Evolutionary conservation across 2,888 invertebrate species (phyloP).

Genomic region (Netelia fuscicornis): DNA sequence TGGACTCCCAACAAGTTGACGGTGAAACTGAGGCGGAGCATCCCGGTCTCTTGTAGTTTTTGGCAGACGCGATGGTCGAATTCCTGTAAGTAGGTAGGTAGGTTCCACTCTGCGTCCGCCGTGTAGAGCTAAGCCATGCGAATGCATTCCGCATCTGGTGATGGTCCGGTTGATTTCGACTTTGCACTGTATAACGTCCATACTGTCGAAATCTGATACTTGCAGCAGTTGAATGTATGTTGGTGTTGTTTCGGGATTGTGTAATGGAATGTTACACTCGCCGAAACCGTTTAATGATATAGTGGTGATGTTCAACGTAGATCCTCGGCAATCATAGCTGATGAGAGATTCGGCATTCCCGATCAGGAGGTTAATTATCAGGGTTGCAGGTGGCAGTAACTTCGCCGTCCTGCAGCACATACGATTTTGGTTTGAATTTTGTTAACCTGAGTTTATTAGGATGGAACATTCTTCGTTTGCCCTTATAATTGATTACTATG

Average conservation of each 20-base stretch:
- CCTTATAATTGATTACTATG: slow-evolving; percentile 26
- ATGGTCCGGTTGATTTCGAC: slow-evolving; percentile 31
- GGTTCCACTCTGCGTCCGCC: background rate
- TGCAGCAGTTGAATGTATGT: slow-evolving; percentile 4
- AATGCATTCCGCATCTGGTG: slow-evolving; percentile 16
- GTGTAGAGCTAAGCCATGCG: slow-evolving; percentile 13
- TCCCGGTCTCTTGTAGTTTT: slow-evolving; percentile 26
- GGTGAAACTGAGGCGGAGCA: background rate
- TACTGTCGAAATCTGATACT: slow-evolving; percentile 4
- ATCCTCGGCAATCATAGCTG: slow-evolving; percentile 49
- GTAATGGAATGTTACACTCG: slow-evolving; percentile 4
- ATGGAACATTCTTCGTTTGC: slow-evolving; percentile 40
- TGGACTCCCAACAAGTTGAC: background rate
- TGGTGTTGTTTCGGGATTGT: background rate
- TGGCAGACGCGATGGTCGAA: background rate
- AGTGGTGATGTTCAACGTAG: slow-evolving; percentile 40
- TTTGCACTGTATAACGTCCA: slow-evolving; percentile 12
- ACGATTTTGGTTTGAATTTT: background rate
- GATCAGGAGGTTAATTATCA: background rate
- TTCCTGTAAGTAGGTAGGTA: slow-evolving; percentile 27
- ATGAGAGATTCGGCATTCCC: background rate
- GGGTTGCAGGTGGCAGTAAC: too few relatives aligned
- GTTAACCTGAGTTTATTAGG: slow-evolving; percentile 38
- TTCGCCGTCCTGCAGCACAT: too few relatives aligned
- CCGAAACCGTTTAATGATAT: slow-evolving; percentile 26